Percentiles rank a stretch among this genome's conserved stretches.
Evolutionary conservation across 1,140 invertebrate species (phyloP).

Genomic region (Parasteatoda tepidariorum): DNA sequence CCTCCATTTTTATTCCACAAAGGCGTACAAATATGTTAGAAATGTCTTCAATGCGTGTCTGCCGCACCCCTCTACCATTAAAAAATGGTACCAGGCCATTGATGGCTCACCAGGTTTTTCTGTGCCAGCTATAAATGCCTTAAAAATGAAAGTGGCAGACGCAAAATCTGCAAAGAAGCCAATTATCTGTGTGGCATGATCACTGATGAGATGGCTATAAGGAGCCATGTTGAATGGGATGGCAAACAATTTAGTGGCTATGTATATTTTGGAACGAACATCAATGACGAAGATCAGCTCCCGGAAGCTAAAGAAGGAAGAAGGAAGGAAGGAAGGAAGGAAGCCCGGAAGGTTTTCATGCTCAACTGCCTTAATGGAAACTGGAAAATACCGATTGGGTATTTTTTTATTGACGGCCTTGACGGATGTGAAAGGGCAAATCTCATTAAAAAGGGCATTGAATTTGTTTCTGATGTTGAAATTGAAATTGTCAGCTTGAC

Average conservation of each 20-base stretch:
- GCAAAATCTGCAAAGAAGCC: background rate
- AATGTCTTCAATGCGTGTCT: background rate
- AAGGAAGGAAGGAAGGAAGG: background rate
- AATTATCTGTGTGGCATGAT: background rate
- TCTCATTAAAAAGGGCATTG: background rate
- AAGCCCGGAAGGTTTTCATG: background rate
- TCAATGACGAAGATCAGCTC: no score
- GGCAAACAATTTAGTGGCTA: background rate
- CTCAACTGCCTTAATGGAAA: no score
- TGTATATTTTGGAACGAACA: no score
- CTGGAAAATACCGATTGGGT: no score
- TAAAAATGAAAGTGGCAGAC: no score
- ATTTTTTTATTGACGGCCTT: background rate
- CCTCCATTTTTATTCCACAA: background rate
- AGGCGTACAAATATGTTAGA: background rate
- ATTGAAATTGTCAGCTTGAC: no score
- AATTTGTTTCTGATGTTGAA: background rate
- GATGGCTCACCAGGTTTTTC: no score
- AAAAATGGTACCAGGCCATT: conserved; percentile 9
- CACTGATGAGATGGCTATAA: background rate
- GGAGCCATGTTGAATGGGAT: background rate
- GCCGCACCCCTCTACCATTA: background rate
- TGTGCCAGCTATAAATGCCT: background rate
- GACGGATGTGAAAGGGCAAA: background rate
- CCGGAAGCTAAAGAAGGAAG: background rate